Conservation (phyloP, 2,888 invertebrate genomes). For the Dryomyza anilis region DNA sequence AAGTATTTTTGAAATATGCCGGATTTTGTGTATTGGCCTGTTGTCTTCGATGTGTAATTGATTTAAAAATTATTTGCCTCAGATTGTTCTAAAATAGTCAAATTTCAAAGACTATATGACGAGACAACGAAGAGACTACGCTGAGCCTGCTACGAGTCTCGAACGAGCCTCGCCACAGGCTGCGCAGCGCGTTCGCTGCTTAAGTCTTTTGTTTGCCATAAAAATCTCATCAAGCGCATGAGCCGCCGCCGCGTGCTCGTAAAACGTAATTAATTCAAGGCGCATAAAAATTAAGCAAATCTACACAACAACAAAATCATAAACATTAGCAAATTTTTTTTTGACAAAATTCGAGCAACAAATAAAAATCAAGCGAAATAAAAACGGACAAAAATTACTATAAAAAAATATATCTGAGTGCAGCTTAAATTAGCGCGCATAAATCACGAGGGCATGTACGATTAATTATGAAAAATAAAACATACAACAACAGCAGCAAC, state of each 20-base stretch:
- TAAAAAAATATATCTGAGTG: constrained; percentile 15
- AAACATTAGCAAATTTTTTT: neutral
- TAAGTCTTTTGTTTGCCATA: neutral
- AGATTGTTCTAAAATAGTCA: too few species aligned
- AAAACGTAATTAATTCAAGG: too few species aligned
- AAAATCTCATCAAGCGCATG: neutral
- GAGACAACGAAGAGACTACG: too few species aligned
- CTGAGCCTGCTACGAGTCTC: too few species aligned
- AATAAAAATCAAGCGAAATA: neutral
- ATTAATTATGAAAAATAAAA: constrained; percentile 24
- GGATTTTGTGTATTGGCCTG: too few species aligned
- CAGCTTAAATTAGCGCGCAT: constrained; percentile 18
- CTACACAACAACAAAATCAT: neutral
- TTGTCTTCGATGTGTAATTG: too few species aligned
- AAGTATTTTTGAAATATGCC: too few species aligned
- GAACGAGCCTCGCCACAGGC: too few species aligned
- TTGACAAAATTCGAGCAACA: neutral
- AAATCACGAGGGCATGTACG: constrained; percentile 16
- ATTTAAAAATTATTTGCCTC: too few species aligned
- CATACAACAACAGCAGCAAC: neutral
- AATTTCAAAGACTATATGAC: too few species aligned
- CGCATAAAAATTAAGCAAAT: too few species aligned
- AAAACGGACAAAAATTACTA: neutral
- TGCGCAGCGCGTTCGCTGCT: neutral
- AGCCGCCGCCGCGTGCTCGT: too few species aligned